Percentiles rank a stretch among this genome's conserved stretches.
These are phyloP conservation scores for Ypsolopha sequella DNA, from an alignment of 2,888 invertebrate species.

Conservation along the genomic window DNA sequence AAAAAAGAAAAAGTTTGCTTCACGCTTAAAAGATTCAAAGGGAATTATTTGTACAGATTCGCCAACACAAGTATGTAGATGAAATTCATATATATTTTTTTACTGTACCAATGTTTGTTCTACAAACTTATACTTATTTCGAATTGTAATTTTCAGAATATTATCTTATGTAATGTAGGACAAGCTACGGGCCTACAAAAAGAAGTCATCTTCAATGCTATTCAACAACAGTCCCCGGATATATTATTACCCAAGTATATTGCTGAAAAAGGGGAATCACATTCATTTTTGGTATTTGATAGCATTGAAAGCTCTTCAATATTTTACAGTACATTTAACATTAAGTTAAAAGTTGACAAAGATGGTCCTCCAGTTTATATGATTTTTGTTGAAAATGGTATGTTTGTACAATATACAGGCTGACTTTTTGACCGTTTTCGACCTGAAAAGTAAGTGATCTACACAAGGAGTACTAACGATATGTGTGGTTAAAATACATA, in stretches of 20 bases:
- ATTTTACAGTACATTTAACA: constrained; percentile 74
- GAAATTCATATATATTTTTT: constrained; percentile 1
- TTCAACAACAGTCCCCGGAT: constrained; percentile 61
- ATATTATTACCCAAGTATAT: constrained; percentile 72
- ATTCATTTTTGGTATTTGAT: constrained; percentile 79
- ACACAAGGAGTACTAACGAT: too few relatives aligned
- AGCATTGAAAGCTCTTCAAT: constrained; percentile 55
- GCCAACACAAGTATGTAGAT: constrained; percentile 38
- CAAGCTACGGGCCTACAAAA: constrained; percentile 83
- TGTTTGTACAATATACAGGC: constrained; percentile 22
- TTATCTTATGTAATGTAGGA: constrained; percentile 89
- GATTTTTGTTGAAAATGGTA: constrained; percentile 73
- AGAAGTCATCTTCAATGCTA: constrained; percentile 71
- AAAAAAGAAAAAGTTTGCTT: constrained; percentile 46
- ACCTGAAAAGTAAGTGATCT: too few relatives aligned
- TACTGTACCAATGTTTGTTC: not conserved
- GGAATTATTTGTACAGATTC: constrained; percentile 33
- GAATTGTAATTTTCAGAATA: constrained; percentile 63
- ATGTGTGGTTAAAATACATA: too few relatives aligned
- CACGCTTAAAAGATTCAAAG: constrained; percentile 41
- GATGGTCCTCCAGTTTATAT: constrained; percentile 75
- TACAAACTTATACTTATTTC: not conserved
- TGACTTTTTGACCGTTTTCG: too few relatives aligned
- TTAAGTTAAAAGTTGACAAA: constrained; percentile 66
- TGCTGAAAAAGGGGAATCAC: constrained; percentile 84